Evolutionary conservation across 2,113 vertebrate species (phyloP).

Genomic region (Uria aalge): DNA sequence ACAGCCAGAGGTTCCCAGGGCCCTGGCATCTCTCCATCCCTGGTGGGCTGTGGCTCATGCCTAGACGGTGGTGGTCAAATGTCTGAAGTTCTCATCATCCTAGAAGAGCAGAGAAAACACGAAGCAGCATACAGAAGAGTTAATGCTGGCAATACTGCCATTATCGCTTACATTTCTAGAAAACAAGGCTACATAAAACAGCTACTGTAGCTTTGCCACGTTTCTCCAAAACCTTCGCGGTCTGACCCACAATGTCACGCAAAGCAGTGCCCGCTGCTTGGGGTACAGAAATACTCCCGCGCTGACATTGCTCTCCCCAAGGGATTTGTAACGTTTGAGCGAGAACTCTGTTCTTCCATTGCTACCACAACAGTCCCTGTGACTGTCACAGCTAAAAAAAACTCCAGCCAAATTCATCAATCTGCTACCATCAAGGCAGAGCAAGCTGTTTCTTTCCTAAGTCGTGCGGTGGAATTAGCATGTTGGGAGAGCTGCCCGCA

Average conservation of each 20-base stretch:
- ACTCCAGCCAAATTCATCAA: not conserved
- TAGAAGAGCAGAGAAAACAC: not conserved
- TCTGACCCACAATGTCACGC: not conserved
- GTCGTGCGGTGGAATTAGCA: not conserved
- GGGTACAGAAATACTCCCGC: not conserved
- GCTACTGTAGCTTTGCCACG: not conserved
- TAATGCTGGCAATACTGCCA: not conserved
- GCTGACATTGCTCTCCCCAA: not conserved
- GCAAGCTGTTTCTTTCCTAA: not conserved
- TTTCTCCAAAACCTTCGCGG: not conserved
- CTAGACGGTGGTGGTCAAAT: not conserved
- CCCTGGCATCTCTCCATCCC: not conserved
- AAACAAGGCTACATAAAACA: not conserved
- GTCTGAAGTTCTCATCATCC: not conserved
- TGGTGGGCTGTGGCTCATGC: not conserved
- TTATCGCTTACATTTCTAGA: not conserved
- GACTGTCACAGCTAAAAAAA: not conserved
- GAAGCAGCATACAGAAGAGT: not conserved
- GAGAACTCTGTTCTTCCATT: not conserved
- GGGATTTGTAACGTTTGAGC: too few relatives aligned
- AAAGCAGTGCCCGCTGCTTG: not conserved
- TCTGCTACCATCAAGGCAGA: not conserved
- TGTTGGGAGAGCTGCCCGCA: not conserved
- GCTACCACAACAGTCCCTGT: rapidly evolving
- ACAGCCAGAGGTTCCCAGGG: not conserved